phyloP scores from a whole-genome alignment of 2,888 invertebrate genomes.

The Leptopterna dolabrata region DNA sequence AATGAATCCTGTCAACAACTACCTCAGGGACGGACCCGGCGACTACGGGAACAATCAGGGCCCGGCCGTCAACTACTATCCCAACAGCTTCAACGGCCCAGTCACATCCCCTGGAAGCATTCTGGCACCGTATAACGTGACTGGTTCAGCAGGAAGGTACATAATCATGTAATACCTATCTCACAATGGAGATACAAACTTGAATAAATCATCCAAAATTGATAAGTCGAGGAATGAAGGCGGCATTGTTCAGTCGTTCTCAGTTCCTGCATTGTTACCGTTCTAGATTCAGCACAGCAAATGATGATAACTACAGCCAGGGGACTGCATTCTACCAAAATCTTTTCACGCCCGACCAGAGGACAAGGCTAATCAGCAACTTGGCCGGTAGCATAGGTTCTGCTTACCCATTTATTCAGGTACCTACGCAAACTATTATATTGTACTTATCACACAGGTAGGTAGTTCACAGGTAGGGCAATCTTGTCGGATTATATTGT shows the following conservation, averaged over 20 bases:
- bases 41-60: slow-evolving; percentile 79
- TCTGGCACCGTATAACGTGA: background rate
- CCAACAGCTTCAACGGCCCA: slow-evolving; percentile 82
- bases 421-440: no score
- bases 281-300: slow-evolving; percentile 68
- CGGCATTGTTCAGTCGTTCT: no score
- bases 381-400: slow-evolving; percentile 44
- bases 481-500: no score
- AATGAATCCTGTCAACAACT: slow-evolving; percentile 67
- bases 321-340: slow-evolving; percentile 63
- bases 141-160: slow-evolving; percentile 1
- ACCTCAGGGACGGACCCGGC: slow-evolving; percentile 88
- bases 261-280: no score
- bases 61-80: slow-evolving; percentile 93
- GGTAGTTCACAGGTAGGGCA: no score
- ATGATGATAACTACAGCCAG: slow-evolving; percentile 73
- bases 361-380: slow-evolving; percentile 44
- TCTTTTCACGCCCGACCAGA: slow-evolving; percentile 32
- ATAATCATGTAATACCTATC: no score
- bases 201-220: no score
- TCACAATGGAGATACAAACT: no score
- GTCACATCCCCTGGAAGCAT: background rate
- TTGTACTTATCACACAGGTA: no score
- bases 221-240: no score
- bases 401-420: slow-evolving; percentile 55